These are phyloP conservation scores for Tuta absoluta DNA, from an alignment of 2,888 invertebrate species.

Conservation along the genomic window DNA sequence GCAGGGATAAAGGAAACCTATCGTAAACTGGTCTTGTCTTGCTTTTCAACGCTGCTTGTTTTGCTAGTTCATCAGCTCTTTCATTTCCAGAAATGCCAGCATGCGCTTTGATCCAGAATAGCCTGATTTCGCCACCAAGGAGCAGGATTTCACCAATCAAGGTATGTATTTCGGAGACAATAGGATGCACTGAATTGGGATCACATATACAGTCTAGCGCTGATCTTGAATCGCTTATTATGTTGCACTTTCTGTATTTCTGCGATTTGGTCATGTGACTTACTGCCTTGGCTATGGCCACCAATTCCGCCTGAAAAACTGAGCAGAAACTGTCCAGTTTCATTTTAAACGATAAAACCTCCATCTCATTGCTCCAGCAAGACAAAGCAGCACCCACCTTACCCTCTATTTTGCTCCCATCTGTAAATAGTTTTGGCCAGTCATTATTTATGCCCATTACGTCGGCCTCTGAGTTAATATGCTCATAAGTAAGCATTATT, in stretches of 20 bases:
- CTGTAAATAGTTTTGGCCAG: too few species aligned
- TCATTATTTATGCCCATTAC: too few species aligned
- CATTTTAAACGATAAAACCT: too few species aligned
- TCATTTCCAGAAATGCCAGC: background rate
- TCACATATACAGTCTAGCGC: background rate
- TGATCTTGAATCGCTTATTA: background rate
- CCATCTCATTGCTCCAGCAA: too few species aligned
- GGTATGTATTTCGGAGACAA: background rate
- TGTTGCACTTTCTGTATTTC: background rate
- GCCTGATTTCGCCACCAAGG: background rate
- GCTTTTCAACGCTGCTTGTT: background rate
- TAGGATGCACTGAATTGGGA: background rate
- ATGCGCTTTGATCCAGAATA: background rate
- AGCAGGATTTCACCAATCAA: background rate
- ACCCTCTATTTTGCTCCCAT: background rate
- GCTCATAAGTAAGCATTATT: background rate
- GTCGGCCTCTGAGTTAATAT: too few species aligned
- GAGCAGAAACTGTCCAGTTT: too few species aligned
- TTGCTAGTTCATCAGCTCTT: background rate
- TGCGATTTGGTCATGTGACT: background rate
- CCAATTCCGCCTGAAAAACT: too few species aligned
- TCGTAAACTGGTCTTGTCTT: background rate
- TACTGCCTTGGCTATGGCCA: too few species aligned
- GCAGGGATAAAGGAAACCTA: background rate
- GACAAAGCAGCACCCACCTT: too few species aligned